These are phyloP conservation scores for Cercocebus atys DNA, from an alignment of 2,113 vertebrate species.

Conservation along the genomic window DNA sequence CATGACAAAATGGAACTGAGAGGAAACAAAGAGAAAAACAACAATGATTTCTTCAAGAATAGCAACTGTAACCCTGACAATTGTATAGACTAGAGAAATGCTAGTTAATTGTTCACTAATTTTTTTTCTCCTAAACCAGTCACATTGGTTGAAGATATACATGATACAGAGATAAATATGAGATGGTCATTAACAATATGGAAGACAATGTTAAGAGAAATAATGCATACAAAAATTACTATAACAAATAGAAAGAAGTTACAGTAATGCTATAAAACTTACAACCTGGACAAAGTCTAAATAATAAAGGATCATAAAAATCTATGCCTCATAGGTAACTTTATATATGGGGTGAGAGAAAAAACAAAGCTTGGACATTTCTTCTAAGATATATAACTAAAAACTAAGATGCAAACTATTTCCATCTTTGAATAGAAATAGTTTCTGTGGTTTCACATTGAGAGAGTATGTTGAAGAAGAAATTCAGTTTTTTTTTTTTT, in stretches of 20 bases:
- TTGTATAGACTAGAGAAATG: neutral
- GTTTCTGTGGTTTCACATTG: neutral
- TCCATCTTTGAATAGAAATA: neutral
- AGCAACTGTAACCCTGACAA: neutral
- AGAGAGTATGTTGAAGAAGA: neutral
- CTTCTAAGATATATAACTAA: neutral
- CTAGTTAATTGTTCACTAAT: neutral
- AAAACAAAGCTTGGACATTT: neutral
- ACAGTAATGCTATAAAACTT: neutral
- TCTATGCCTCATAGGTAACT: neutral
- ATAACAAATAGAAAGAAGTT: neutral
- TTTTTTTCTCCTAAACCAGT: neutral
- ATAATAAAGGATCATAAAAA: neutral
- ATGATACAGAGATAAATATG: neutral
- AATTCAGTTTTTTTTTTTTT: neutral
- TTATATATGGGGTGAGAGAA: neutral
- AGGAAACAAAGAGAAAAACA: neutral
- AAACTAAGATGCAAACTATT: neutral
- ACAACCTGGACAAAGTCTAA: neutral
- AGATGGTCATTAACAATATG: neutral
- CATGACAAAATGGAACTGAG: neutral
- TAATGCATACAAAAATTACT: neutral
- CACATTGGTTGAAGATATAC: neutral
- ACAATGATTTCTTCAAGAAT: neutral
- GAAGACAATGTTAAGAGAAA: neutral